phyloP scores from a whole-genome alignment of 2,797 vertebrate species.

The Rhinichthys osculus region DNA sequence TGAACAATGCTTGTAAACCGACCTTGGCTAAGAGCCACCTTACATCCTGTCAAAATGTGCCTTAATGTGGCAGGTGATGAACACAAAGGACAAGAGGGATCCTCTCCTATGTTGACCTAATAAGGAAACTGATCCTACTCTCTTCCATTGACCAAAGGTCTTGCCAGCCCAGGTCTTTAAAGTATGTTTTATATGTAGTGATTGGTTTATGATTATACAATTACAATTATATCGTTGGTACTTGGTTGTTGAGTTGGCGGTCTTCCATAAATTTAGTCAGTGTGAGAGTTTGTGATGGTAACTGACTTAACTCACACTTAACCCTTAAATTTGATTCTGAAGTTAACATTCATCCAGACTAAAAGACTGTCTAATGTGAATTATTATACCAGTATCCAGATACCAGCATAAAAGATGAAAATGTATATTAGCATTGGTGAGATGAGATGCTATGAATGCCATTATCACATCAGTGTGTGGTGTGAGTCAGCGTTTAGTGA shows the following conservation, averaged over 20 bases:
- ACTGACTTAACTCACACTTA: not conserved
- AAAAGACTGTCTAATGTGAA: not conserved
- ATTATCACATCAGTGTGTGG: conserved; percentile 26
- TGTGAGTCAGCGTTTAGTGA: conserved; percentile 36
- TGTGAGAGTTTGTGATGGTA: not conserved
- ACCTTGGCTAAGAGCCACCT: no score
- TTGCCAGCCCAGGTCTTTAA: not conserved
- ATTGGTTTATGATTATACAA: no score
- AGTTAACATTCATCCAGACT: not conserved
- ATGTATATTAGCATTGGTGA: not conserved
- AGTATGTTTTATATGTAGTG: not conserved
- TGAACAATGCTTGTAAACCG: no score
- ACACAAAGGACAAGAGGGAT: no score
- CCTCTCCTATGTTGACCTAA: no score
- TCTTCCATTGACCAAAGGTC: no score
- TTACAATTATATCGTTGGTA: not conserved
- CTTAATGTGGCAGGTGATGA: no score
- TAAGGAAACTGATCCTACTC: no score
- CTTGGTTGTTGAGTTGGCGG: not conserved
- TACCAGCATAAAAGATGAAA: not conserved
- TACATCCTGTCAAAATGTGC: no score
- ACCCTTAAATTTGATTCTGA: not conserved
- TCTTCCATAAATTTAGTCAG: not conserved
- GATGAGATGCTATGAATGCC: conserved; percentile 16
- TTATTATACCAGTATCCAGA: not conserved